Evolutionary conservation across 2,113 vertebrate genomes (phyloP).

Genomic region (Addax nasomaculatus): DNA sequence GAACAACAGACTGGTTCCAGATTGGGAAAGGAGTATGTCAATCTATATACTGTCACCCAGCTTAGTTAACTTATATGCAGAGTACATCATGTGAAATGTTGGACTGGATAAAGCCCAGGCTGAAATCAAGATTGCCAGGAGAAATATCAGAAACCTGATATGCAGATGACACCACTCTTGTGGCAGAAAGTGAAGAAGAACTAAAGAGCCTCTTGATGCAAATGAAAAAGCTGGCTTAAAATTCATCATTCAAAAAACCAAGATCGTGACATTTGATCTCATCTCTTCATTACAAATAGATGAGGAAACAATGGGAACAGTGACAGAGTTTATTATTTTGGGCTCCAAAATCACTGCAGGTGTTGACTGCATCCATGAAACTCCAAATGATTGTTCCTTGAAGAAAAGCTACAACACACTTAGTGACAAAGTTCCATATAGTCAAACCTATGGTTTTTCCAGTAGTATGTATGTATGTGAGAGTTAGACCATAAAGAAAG

Average conservation of each 20-base stretch:
- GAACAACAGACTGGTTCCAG: background rate
- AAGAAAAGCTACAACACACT: background rate
- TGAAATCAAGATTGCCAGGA: background rate
- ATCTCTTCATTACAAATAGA: background rate
- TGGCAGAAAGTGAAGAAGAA: background rate
- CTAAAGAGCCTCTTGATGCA: background rate
- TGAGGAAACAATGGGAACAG: background rate
- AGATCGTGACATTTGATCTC: background rate
- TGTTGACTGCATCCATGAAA: background rate
- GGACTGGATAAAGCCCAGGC: background rate
- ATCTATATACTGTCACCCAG: accelerated
- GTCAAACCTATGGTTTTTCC: background rate
- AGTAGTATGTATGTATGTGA: background rate
- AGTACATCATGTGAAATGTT: background rate
- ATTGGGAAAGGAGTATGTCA: background rate
- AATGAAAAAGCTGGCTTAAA: background rate
- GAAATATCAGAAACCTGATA: background rate
- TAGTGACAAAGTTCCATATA: background rate
- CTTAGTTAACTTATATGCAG: background rate
- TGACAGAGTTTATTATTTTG: background rate
- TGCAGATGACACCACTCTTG: background rate
- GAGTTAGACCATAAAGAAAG: background rate
- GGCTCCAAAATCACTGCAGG: background rate
- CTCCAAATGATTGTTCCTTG: background rate
- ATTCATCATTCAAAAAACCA: background rate